Conservation (phyloP, 1,140 invertebrate species). For the Belonocnema kinseyi region DNA sequence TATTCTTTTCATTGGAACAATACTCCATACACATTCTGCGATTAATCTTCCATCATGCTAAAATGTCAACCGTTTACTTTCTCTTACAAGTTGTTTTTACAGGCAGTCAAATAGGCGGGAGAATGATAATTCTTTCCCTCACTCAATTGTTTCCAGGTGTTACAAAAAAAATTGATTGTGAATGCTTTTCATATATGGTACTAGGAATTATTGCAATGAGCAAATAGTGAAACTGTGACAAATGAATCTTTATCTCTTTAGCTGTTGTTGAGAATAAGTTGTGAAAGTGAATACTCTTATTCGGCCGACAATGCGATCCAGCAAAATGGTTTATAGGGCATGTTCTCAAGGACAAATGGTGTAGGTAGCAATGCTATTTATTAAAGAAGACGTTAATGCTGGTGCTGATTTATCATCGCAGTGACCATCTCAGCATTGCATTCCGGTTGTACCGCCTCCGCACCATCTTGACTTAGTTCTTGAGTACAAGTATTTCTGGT, state of each 20-base stretch:
- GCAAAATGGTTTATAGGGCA: neutral
- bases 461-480: constrained; percentile 6
- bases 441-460: constrained; percentile 2
- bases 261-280: neutral
- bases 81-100: neutral
- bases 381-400: constrained; percentile 34
- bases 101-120: neutral
- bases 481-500: neutral
- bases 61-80: constrained; percentile 10
- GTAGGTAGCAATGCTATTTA: constrained; percentile 29
- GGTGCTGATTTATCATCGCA: constrained; percentile 34
- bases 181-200: neutral
- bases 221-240: neutral
- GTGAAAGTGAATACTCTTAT: neutral
- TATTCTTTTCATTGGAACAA: too few relatives aligned
- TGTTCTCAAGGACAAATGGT: neutral
- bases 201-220: neutral
- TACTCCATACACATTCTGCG: too few relatives aligned
- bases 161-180: too few relatives aligned
- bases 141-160: neutral
- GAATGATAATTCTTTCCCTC: neutral
- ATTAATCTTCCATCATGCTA: neutral
- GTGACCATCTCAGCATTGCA: neutral
- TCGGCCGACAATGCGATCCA: neutral
- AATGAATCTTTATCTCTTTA: neutral